A percentile compares a stretch with the other conserved stretches of the same genome.
Conservation (phyloP, 2,797 vertebrate genomes). For the Megaceryle alcyon region DNA sequence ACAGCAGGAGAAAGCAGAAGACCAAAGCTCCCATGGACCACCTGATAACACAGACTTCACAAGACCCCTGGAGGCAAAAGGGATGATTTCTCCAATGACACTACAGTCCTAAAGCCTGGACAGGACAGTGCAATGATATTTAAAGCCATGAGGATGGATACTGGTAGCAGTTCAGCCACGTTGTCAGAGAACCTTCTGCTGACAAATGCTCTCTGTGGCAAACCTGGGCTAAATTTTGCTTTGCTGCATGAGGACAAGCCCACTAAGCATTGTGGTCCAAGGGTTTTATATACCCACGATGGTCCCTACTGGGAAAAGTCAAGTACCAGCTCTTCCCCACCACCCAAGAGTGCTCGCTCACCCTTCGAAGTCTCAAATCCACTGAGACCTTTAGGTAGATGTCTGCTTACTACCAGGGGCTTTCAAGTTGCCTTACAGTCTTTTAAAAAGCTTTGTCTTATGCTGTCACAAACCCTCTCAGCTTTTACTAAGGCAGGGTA, state of each 20-base stretch:
- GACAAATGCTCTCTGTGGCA: not conserved
- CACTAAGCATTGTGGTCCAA: rapidly evolving
- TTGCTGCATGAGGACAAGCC: not conserved
- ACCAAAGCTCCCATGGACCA: not conserved
- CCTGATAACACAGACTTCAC: not conserved
- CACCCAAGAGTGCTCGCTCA: not conserved
- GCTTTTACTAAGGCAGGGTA: not conserved
- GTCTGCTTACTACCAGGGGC: not conserved
- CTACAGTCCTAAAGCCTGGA: not conserved
- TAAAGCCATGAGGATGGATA: not conserved
- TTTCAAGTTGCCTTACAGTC: not conserved
- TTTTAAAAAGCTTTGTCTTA: not conserved
- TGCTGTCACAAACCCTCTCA: not conserved
- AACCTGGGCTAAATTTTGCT: not conserved
- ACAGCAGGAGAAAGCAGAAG: not conserved
- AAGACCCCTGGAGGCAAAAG: not conserved
- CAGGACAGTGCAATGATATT: not conserved
- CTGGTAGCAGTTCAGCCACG: not conserved
- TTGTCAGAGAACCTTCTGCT: not conserved
- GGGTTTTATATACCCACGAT: not conserved
- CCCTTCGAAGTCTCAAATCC: not conserved
- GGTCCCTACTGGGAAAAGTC: not conserved
- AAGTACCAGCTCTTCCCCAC: not conserved
- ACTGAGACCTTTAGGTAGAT: not conserved
- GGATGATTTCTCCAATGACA: not conserved